Percentiles rank a stretch among this genome's conserved stretches.
Evolutionary conservation across 2,888 invertebrate species (phyloP).

Genomic region (Drosophila fungiperda): DNA sequence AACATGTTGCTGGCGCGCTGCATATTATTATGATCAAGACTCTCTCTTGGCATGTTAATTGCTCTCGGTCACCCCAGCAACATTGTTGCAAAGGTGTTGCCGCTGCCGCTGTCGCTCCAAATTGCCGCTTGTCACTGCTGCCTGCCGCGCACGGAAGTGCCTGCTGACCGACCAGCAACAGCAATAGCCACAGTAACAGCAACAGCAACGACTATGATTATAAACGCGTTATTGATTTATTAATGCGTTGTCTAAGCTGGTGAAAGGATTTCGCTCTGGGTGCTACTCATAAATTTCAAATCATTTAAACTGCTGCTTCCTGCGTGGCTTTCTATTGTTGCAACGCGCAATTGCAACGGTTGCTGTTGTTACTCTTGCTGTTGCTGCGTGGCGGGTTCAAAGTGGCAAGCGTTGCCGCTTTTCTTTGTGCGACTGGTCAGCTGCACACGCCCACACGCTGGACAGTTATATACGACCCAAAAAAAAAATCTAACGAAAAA

Average conservation of each 20-base stretch:
- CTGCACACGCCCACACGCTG: conserved; percentile 40
- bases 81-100: conserved; percentile 72
- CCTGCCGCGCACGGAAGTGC: conserved; percentile 60
- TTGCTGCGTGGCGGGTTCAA: conserved; percentile 53
- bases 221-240: conserved; percentile 76
- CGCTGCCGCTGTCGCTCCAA: conserved; percentile 44
- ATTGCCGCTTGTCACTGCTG: conserved; percentile 73
- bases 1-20: conserved; percentile 59
- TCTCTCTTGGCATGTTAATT: conserved; percentile 62
- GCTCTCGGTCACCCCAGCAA: conserved; percentile 47
- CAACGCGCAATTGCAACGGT: conserved; percentile 11
- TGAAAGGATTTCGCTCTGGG: conserved; percentile 78
- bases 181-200: conserved; percentile 14
- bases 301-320: conserved; percentile 69
- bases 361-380: conserved; percentile 7
- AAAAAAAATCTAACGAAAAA: conserved; percentile 12
- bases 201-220: conserved; percentile 65
- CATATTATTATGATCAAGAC: conserved; percentile 38
- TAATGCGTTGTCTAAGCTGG: conserved; percentile 68
- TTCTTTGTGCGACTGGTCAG: conserved; percentile 33
- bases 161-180: conserved; percentile 17
- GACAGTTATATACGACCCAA: conserved; percentile 49
- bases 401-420: conserved; percentile 47
- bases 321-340: conserved; percentile 69
- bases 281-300: conserved; percentile 68